A percentile compares a stretch with the other conserved stretches of the same genome.
Conservation (phyloP, 2,113 vertebrate genomes). For the Orientallactaga bullata region DNA sequence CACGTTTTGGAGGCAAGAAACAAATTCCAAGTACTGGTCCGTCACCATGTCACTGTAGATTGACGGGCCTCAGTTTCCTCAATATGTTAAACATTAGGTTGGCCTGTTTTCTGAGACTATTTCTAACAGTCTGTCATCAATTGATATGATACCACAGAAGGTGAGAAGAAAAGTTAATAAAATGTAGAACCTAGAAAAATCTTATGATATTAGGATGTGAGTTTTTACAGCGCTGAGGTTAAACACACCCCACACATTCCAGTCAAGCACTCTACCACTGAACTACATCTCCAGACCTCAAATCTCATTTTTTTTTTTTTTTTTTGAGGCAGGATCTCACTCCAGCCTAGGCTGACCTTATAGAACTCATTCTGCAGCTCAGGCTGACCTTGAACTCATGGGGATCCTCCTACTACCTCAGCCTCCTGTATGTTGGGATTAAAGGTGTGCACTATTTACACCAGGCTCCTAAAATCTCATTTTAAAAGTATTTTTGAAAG, state of each 20-base stretch:
- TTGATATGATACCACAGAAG: constrained; percentile 10
- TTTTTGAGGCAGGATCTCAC: too few species aligned
- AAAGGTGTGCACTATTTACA: too few species aligned
- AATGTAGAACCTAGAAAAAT: constrained; percentile 60
- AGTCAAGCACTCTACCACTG: too few species aligned
- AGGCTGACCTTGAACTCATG: too few species aligned
- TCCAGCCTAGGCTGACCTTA: too few species aligned
- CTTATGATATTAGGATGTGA: background rate
- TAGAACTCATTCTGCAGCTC: too few species aligned
- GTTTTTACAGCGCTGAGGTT: background rate
- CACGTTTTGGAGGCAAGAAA: constrained; percentile 11
- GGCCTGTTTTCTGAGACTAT: background rate
- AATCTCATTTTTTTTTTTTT: background rate
- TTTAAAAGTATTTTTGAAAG: too few species aligned
- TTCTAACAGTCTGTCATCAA: background rate
- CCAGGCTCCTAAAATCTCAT: too few species aligned
- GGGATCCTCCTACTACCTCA: too few species aligned
- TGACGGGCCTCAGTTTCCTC: constrained; percentile 25
- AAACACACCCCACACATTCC: too few species aligned
- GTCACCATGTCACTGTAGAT: constrained; percentile 8
- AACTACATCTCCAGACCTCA: background rate
- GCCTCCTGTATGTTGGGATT: too few species aligned
- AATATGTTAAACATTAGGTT: constrained; percentile 23
- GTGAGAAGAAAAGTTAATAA: constrained; percentile 35
- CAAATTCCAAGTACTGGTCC: background rate